A percentile compares a stretch with the other conserved stretches of the same genome.
Evolutionary conservation across 2,888 invertebrate species (phyloP).

Genomic region (Sesamia inferens): DNA sequence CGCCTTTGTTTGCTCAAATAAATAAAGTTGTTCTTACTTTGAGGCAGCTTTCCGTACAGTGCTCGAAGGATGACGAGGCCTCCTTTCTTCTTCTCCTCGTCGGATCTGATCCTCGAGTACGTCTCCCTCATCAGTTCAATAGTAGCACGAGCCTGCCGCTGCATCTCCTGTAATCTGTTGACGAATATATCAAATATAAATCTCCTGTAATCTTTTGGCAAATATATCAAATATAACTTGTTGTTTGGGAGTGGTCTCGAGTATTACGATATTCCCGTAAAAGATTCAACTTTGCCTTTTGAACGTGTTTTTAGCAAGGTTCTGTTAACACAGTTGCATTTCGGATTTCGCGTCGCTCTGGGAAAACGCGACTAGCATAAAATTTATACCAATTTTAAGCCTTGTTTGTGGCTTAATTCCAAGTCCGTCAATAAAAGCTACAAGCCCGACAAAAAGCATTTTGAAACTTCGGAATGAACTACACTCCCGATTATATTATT

Average conservation of each 20-base stretch:
- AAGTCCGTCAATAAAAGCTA: not conserved
- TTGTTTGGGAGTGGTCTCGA: not conserved
- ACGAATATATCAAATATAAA: constrained; percentile 67
- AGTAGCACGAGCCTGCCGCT: constrained; percentile 95
- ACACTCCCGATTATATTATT: not conserved
- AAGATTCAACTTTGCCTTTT: not conserved
- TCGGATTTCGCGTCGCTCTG: not conserved
- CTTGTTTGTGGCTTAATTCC: not conserved
- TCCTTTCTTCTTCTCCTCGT: constrained; percentile 95
- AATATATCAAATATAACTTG: constrained; percentile 13
- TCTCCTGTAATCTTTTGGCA: constrained; percentile 91
- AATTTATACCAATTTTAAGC: not conserved
- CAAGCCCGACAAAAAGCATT: not conserved
- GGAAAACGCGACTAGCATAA: not conserved
- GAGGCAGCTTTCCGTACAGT: constrained; percentile 93
- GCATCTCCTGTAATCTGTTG: constrained; percentile 93
- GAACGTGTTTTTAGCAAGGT: not conserved
- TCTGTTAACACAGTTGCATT: too few species aligned
- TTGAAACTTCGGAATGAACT: not conserved
- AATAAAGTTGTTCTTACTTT: constrained; percentile 70
- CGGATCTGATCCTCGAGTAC: constrained; percentile 94
- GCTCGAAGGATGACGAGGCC: constrained; percentile 97
- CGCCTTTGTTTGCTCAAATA: not conserved
- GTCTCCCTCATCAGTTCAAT: constrained; percentile 97
- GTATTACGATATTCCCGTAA: not conserved